These are phyloP conservation scores for Tragelaphus buxtoni DNA, from an alignment of 2,113 vertebrate species.

Conservation along the genomic window DNA sequence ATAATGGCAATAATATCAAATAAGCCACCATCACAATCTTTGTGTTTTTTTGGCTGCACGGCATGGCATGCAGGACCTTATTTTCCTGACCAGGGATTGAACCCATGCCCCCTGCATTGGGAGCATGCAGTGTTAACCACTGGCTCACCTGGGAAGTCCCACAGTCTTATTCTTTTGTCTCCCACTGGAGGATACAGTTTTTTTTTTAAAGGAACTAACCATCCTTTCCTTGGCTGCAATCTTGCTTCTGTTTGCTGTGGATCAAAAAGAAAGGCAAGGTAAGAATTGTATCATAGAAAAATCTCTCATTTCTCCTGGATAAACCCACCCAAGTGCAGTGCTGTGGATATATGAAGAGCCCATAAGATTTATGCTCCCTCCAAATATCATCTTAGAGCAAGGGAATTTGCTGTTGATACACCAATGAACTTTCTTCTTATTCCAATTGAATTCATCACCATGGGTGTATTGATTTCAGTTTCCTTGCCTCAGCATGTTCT, in stretches of 20 bases:
- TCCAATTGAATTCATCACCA: conserved; percentile 25
- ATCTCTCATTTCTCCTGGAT: conserved; percentile 14
- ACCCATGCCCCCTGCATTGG: not conserved
- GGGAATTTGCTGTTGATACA: conserved; percentile 36
- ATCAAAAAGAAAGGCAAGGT: conserved; percentile 3
- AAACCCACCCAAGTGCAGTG: not conserved
- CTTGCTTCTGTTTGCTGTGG: not conserved
- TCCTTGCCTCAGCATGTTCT: not conserved
- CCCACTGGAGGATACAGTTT: not conserved
- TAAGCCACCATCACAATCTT: not conserved
- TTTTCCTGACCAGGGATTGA: not conserved
- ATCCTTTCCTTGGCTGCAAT: not conserved
- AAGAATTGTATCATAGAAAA: not conserved
- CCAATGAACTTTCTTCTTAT: conserved; percentile 37
- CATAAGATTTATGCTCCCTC: conserved; percentile 16
- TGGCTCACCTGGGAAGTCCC: not conserved
- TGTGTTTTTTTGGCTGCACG: not conserved
- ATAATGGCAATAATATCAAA: no score
- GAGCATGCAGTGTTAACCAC: not conserved
- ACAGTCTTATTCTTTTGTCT: not conserved
- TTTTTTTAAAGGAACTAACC: not conserved
- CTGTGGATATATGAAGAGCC: not conserved
- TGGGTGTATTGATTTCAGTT: conserved; percentile 39
- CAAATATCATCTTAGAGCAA: conserved; percentile 22
- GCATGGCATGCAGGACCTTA: not conserved